Conservation (phyloP, 2,888 invertebrate species). For the Periphyllus acericola region DNA sequence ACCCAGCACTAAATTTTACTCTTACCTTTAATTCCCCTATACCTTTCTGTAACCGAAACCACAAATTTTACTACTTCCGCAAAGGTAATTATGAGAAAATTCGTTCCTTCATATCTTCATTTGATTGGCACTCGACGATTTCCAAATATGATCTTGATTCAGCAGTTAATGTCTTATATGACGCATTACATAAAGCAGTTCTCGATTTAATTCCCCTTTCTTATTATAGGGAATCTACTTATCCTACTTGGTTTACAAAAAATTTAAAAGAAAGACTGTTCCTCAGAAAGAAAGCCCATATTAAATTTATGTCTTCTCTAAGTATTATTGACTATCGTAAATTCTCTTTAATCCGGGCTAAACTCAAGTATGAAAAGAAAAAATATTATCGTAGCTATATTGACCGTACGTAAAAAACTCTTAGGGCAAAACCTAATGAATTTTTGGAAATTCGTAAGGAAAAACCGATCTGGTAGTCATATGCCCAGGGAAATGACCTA, state of each 20-base stretch:
- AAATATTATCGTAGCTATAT: too few relatives aligned
- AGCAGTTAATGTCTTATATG: conserved; percentile 19
- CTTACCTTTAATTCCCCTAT: conserved; percentile 3
- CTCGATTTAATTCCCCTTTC: neutral
- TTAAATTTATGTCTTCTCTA: too few relatives aligned
- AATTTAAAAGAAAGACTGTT: neutral
- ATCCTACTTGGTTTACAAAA: conserved; percentile 4
- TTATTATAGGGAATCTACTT: conserved; percentile 17
- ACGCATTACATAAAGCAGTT: conserved; percentile 7
- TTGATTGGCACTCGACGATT: conserved; percentile 2
- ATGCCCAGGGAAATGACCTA: too few relatives aligned
- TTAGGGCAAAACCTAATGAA: too few relatives aligned
- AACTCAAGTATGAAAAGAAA: too few relatives aligned
- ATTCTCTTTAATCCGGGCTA: too few relatives aligned
- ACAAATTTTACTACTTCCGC: neutral
- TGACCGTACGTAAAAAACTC: too few relatives aligned
- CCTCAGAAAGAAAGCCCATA: too few relatives aligned
- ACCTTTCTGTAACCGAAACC: neutral
- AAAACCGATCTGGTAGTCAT: too few relatives aligned
- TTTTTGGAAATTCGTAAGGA: too few relatives aligned
- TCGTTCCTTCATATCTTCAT: conserved; percentile 13
- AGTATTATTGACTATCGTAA: too few relatives aligned
- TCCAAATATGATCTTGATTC: neutral
- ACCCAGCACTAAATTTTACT: conserved; percentile 15
- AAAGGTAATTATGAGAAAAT: conserved; percentile 31